Evolutionary conservation across 2,797 vertebrate genomes (phyloP).

Genomic region (Sebastes steindachneri): DNA sequence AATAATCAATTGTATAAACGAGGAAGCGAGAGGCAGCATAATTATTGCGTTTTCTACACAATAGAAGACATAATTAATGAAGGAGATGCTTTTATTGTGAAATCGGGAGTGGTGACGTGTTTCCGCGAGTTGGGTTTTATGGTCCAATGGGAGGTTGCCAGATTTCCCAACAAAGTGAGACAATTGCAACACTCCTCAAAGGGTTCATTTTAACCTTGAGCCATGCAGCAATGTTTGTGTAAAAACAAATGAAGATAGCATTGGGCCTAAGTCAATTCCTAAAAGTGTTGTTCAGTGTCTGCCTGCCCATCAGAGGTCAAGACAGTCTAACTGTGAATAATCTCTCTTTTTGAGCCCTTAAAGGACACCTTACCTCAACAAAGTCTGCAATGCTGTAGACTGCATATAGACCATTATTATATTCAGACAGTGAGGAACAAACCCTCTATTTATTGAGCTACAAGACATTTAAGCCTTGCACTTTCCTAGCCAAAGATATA

Average conservation of each 20-base stretch:
- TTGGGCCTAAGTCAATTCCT: not conserved
- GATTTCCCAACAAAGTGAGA: slow-evolving; percentile 56
- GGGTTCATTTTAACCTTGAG: not conserved
- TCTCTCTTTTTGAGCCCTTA: not conserved
- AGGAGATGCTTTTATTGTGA: slow-evolving; percentile 49
- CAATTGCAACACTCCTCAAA: not conserved
- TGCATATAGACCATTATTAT: not conserved
- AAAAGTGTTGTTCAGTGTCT: not conserved
- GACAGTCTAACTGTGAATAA: not conserved
- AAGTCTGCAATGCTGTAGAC: not conserved
- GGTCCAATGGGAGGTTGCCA: slow-evolving; percentile 74
- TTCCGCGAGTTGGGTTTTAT: slow-evolving; percentile 11
- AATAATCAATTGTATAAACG: accelerated
- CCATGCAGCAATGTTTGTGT: not conserved
- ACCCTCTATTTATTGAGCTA: not conserved
- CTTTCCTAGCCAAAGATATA: not conserved
- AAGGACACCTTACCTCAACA: not conserved
- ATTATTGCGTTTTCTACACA: accelerated
- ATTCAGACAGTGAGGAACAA: not conserved
- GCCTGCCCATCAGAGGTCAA: not conserved
- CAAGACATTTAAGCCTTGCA: not conserved
- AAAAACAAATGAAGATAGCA: not conserved
- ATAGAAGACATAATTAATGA: accelerated
- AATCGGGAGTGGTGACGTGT: not conserved
- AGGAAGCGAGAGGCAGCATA: accelerated